Base-by-base conservation (phyloP, 2,797 vertebrate genomes). In the Anas flavirostris region DNA sequence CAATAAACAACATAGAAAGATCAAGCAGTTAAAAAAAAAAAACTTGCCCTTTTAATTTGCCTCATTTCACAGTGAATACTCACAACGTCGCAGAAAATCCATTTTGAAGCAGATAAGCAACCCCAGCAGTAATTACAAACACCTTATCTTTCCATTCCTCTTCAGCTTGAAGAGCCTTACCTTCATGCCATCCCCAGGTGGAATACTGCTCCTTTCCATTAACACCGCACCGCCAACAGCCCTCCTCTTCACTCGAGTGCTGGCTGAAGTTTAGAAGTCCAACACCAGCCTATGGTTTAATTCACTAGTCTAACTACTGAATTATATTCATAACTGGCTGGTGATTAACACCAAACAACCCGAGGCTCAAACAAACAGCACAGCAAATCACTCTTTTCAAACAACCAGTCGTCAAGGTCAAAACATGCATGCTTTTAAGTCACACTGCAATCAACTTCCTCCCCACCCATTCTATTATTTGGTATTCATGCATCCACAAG, bases 341-440 rank as follows among this genome's bases (percentile, higher is more conserved):
- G 70, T 97, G 96, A 97, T 96, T 97, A 97, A 97, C 81, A 81
- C 84, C 12, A 93, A 93, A 93, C 93, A 95, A 91, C 41, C 50
- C 44, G 76, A 35, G 18, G 0, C 90, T 95, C 92, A 94, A 69
- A 95, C 94, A 95, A 97, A 95, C 93, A 95, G 77, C 88, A 88
- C 91, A 92, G 76, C 77, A 93, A 94, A 96, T 91, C 89, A 88
- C 85, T 96, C 94, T 96, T 94, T 96, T 95, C 94, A 95, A 78
- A 53, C 86, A 96, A 87, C 86, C 95, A 94, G 86, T 94, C 41
- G 25, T 4, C 66, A 85, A 95, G 90, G 91, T 93, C 70, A 90
- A 96, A 94, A 91, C 92, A 81, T 81, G 91, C 87, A 72, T 50
- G 86, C 91, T 95, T 96, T 94, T 94, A 96, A 96, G 92, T 81